phyloP scores from a whole-genome alignment of 2,888 invertebrate genomes.

The Anoncus sp. region DNA sequence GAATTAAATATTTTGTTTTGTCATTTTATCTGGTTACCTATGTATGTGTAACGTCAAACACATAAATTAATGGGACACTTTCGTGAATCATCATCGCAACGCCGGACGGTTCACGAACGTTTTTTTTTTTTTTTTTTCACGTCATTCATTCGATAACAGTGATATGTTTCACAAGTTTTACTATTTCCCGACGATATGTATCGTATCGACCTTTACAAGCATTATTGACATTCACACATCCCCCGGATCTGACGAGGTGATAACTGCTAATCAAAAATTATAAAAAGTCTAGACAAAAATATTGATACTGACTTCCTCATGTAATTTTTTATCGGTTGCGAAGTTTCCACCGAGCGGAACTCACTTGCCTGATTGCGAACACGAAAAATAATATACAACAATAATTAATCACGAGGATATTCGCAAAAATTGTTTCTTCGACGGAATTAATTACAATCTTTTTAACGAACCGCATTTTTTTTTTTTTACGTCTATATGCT shows the following conservation, averaged over 20 bases:
- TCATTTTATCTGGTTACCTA: neutral
- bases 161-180: conserved; percentile 6
- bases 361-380: too few relatives aligned
- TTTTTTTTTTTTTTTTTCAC: conserved; percentile 19
- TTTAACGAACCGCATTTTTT: too few relatives aligned
- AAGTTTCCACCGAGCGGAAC: too few relatives aligned
- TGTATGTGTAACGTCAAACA: neutral
- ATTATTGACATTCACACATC: neutral
- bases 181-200: conserved; percentile 3
- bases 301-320: too few relatives aligned
- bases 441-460: too few relatives aligned
- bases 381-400: too few relatives aligned
- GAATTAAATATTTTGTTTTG: neutral
- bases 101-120: neutral
- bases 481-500: too few relatives aligned
- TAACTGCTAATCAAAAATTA: too few relatives aligned
- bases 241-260: neutral
- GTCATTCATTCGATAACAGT: conserved; percentile 24
- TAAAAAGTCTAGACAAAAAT: too few relatives aligned
- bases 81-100: conserved; percentile 34
- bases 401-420: too few relatives aligned
- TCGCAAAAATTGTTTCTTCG: too few relatives aligned
- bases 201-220: conserved; percentile 9
- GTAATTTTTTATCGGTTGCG: too few relatives aligned
- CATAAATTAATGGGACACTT: conserved; percentile 5